These are phyloP conservation scores for Hirundo rustica DNA, from an alignment of 2,797 vertebrate genomes.

Conservation along the genomic window DNA sequence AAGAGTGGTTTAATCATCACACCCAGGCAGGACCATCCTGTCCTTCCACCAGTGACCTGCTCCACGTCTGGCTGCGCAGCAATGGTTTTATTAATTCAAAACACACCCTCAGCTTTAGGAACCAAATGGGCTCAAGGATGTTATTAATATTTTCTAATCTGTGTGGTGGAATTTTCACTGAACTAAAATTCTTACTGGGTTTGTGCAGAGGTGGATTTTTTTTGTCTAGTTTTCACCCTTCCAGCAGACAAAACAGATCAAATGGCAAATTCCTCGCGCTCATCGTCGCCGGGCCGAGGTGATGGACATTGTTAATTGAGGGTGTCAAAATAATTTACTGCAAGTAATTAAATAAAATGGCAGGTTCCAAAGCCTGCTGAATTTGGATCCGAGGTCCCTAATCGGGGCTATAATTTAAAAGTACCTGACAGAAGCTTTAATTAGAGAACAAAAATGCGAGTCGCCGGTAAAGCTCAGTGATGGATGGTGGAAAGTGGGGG, in stretches of 20 bases:
- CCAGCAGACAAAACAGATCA: conserved; percentile 33
- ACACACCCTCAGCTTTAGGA: not conserved
- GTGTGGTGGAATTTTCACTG: not conserved
- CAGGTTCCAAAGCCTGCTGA: conserved; percentile 31
- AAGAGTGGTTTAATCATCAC: not conserved
- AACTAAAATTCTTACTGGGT: not conserved
- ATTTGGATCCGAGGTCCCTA: conserved; percentile 30
- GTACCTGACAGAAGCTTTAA: conserved; percentile 41
- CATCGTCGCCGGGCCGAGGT: not conserved
- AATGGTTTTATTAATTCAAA: not conserved
- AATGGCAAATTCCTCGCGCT: conserved; percentile 24
- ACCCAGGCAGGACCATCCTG: not conserved
- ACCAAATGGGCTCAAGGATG: not conserved
- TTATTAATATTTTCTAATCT: not conserved
- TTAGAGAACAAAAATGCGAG: not conserved
- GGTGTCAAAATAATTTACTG: conserved; percentile 64
- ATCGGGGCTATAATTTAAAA: conserved; percentile 27
- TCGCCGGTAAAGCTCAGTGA: not conserved
- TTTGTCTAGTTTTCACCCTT: not conserved
- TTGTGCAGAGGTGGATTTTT: not conserved
- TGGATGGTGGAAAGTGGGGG: conserved; percentile 6
- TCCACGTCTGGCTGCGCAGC: not conserved
- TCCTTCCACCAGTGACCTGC: not conserved
- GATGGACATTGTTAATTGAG: conserved; percentile 43
- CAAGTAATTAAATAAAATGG: conserved; percentile 67